Evolutionary conservation across 2,113 vertebrate genomes (phyloP).

Genomic region (Oenanthe oenanthe): DNA sequence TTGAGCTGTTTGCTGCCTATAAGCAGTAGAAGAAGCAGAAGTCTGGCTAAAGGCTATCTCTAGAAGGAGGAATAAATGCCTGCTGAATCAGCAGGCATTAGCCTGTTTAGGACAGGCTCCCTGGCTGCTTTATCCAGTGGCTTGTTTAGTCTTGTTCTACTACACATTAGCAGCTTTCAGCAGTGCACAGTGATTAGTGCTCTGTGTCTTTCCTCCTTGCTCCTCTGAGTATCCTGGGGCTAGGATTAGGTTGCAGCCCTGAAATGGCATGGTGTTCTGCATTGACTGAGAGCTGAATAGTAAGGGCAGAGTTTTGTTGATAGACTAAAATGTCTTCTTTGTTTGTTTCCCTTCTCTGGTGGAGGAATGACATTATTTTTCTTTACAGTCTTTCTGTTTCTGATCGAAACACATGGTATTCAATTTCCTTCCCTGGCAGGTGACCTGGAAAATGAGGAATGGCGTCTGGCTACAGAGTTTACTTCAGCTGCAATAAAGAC

Average conservation of each 20-base stretch:
- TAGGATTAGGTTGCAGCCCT: background rate
- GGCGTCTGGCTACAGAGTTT: conserved; percentile 85
- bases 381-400: conserved; percentile 5
- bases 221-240: conserved; percentile 5
- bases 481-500: conserved; percentile 82
- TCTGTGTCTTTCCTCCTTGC: background rate
- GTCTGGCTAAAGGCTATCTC: background rate
- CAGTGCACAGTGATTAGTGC: conserved; percentile 1
- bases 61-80: background rate
- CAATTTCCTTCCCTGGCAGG: conserved; percentile 61
- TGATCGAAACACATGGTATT: conserved; percentile 32
- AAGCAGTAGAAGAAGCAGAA: background rate
- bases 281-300: conserved; percentile 13
- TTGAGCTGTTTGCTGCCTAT: background rate
- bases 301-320: conserved; percentile 34
- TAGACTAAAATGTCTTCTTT: conserved; percentile 41
- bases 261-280: background rate
- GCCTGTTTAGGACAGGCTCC: background rate
- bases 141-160: conserved; percentile 48
- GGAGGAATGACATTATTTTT: background rate
- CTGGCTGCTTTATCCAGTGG: background rate
- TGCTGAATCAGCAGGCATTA: background rate
- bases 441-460: conserved; percentile 87
- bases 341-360: conserved; percentile 19
- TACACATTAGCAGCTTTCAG: background rate